Percentiles rank a stretch among this genome's conserved stretches.
phyloP scores from a whole-genome alignment of 2,888 invertebrate genomes.

The Galerucella calmariensis region DNA sequence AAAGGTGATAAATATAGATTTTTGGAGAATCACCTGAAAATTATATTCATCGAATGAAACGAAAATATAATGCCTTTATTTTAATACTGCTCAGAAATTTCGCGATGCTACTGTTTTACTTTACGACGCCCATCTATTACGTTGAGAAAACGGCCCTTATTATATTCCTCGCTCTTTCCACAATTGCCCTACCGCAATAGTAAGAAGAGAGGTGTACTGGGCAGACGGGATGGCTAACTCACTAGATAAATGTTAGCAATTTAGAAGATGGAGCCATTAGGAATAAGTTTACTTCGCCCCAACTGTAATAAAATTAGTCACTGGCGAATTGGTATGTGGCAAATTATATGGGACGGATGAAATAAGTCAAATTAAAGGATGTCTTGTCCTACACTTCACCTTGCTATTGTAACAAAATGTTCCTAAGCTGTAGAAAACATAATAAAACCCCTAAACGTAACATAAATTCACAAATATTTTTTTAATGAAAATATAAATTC shows the following conservation, averaged over 20 bases:
- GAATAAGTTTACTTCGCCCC: constrained; percentile 43
- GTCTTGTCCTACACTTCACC: not conserved
- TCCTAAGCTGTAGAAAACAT: no score
- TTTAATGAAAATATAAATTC: no score
- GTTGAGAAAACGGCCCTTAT: constrained; percentile 16
- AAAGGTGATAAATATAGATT: no score
- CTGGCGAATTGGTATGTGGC: constrained; percentile 45
- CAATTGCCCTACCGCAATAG: constrained; percentile 17
- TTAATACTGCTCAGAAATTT: constrained; percentile 7
- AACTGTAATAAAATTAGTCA: constrained; percentile 47
- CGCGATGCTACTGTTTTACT: not conserved
- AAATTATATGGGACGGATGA: constrained; percentile 41
- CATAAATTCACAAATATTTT: no score
- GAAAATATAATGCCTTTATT: not conserved
- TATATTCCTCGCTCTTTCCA: constrained; percentile 23
- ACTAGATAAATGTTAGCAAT: constrained; percentile 46
- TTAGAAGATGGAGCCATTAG: constrained; percentile 45
- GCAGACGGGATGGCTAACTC: constrained; percentile 27
- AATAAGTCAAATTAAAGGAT: constrained; percentile 35
- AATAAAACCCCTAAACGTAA: no score
- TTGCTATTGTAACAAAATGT: not conserved
- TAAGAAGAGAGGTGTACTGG: constrained; percentile 13
- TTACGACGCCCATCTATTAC: constrained; percentile 9
- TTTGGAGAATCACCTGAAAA: no score
- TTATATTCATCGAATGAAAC: not conserved